A percentile compares a stretch with the other conserved stretches of the same genome.
Evolutionary conservation across 2,888 invertebrate genomes (phyloP).

Genomic region (Platycheirus rosarum): DNA sequence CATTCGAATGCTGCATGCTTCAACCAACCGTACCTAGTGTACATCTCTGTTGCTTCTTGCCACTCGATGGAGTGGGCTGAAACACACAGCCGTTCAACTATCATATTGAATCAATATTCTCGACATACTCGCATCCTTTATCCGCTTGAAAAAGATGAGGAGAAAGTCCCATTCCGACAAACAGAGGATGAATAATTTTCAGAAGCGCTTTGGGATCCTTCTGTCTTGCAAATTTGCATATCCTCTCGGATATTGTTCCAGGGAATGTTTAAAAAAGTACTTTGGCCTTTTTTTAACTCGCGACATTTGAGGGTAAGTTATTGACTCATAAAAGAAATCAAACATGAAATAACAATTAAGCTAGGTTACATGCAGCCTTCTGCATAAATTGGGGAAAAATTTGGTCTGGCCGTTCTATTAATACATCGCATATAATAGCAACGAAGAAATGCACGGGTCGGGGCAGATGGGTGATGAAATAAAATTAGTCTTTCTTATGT

Average conservation of each 20-base stretch:
- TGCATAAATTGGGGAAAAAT: no score
- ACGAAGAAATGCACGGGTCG: no score
- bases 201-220: conserved; percentile 59
- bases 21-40: conserved; percentile 3
- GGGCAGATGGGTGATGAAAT: no score
- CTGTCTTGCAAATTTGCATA: conserved; percentile 69
- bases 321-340: no score
- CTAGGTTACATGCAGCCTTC: no score
- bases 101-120: conserved; percentile 72
- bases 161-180: conserved; percentile 39
- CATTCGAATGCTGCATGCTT: conserved; percentile 46
- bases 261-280: conserved; percentile 3
- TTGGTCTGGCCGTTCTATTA: no score
- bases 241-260: conserved; percentile 30
- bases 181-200: conserved; percentile 42
- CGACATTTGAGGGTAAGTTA: no score
- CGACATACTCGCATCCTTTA: conserved; percentile 55
- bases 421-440: no score
- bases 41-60: conserved; percentile 13
- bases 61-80: conserved; percentile 13
- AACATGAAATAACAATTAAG: no score
- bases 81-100: conserved; percentile 45
- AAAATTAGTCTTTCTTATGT: no score
- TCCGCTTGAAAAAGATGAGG: conserved; percentile 20
- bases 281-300: neutral